Conservation (phyloP, 2,888 invertebrate genomes). For the Scaptomyza reducta region DNA sequence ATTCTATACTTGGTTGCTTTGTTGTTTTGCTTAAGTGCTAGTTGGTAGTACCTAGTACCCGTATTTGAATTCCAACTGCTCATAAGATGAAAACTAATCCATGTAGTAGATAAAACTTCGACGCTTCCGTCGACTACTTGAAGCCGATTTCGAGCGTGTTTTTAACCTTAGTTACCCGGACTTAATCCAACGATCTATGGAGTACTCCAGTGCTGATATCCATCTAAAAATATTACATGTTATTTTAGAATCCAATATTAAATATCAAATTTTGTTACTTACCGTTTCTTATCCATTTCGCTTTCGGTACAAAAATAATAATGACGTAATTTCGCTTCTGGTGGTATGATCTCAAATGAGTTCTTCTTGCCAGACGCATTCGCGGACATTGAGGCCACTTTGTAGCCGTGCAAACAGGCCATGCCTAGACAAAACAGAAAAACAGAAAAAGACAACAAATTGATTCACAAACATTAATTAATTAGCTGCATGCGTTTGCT, state of each 20-base stretch:
- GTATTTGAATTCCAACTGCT: conserved; percentile 47
- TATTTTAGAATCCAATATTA: neutral
- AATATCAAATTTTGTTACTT: conserved; percentile 24
- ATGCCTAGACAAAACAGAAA: conserved; percentile 87
- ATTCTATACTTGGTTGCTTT: conserved; percentile 40
- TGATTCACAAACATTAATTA: conserved; percentile 53
- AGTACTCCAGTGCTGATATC: conserved; percentile 96
- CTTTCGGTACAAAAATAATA: conserved; percentile 97
- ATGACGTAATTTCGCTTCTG: conserved; percentile 93
- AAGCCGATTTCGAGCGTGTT: conserved; percentile 75
- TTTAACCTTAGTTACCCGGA: conserved; percentile 85
- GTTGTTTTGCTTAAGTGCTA: conserved; percentile 44
- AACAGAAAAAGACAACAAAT: conserved; percentile 15
- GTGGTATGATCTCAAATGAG: conserved; percentile 95
- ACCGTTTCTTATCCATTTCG: conserved; percentile 98
- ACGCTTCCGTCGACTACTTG: conserved; percentile 78
- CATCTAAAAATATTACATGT: conserved; percentile 86
- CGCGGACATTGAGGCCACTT: conserved; percentile 89
- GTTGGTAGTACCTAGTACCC: conserved; percentile 76
- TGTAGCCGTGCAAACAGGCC: conserved; percentile 96
- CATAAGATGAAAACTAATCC: conserved; percentile 59
- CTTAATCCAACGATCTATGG: conserved; percentile 96
- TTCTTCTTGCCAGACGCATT: conserved; percentile 94
- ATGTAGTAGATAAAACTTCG: conserved; percentile 82
- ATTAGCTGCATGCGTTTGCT: conserved; percentile 41